Evolutionary conservation across 92 coral and sea anemone genomes (phyloP).

Genomic region (Plumapathes pennacea): DNA sequence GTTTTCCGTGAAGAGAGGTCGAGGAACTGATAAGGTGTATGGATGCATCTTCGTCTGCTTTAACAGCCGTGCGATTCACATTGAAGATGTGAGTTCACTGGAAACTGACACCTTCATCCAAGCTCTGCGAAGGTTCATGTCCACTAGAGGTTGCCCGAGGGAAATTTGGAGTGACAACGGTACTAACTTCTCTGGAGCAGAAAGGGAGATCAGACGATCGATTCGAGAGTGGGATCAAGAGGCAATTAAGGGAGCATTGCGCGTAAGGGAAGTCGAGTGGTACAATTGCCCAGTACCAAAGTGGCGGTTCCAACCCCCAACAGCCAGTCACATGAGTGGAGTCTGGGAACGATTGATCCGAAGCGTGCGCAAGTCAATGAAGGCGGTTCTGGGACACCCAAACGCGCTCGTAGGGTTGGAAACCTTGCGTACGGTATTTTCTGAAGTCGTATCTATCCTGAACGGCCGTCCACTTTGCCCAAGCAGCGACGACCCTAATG

Average conservation of each 20-base stretch:
- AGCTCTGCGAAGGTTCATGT: conserved; percentile 21
- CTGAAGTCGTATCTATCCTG: conserved; percentile 52
- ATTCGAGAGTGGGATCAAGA: background rate
- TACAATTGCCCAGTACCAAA: background rate
- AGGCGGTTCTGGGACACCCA: conserved; percentile 21
- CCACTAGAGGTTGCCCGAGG: conserved; percentile 10
- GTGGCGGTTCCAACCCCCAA: conserved; percentile 31
- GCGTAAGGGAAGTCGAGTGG: conserved; percentile 1
- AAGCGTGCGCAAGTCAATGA: conserved; percentile 34
- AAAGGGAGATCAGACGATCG: conserved; percentile 11
- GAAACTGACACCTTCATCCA: conserved; percentile 33
- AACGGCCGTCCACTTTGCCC: conserved; percentile 64
- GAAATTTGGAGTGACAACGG: conserved; percentile 49
- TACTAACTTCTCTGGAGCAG: conserved; percentile 25
- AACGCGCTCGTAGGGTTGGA: conserved; percentile 26
- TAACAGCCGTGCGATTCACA: conserved; percentile 45
- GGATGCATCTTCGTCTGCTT: conserved; percentile 50
- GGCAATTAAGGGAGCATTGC: background rate
- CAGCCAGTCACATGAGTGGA: conserved; percentile 21
- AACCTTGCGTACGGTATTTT: conserved; percentile 35
- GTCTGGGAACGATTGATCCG: conserved; percentile 30
- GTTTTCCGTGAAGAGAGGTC: conserved; percentile 21
- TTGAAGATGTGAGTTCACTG: conserved; percentile 55
- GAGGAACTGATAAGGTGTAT: conserved; percentile 26
- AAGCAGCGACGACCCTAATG: conserved; percentile 53